Evolutionary conservation across 1,140 invertebrate species (phyloP).

Genomic region (Polypedilum vanderplanki): DNA sequence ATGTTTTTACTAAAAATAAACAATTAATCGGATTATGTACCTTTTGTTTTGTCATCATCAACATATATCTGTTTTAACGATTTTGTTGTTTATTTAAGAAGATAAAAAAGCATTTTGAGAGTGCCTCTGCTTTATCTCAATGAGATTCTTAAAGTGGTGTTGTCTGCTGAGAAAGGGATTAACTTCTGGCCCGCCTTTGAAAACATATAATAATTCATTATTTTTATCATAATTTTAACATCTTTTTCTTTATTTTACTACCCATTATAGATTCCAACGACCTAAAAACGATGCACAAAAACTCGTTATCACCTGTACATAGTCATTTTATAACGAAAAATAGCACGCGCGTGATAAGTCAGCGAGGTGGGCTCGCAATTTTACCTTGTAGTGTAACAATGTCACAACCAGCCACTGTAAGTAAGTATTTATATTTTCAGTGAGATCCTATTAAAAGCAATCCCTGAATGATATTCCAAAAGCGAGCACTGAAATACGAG

Average conservation of each 20-base stretch:
- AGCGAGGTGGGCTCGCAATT: conserved; percentile 29
- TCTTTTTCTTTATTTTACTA: background rate
- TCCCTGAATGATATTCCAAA: background rate
- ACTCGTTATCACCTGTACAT: conserved; percentile 7
- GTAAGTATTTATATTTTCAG: conserved; percentile 30
- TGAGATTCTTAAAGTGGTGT: too few species aligned
- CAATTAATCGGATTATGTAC: too few species aligned
- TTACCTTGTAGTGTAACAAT: conserved; percentile 30
- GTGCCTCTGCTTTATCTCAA: too few species aligned
- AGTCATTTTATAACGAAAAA: conserved; percentile 30
- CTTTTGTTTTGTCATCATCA: too few species aligned
- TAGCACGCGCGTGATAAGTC: conserved; percentile 28
- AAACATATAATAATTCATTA: background rate
- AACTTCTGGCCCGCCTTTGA: too few species aligned
- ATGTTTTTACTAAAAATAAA: too few species aligned
- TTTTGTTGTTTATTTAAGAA: too few species aligned
- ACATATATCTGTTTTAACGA: too few species aligned
- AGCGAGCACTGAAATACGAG: background rate
- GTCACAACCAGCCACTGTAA: conserved; percentile 31
- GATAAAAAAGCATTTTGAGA: too few species aligned
- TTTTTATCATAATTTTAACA: background rate
- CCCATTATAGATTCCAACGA: conserved; percentile 9
- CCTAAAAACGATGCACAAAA: conserved; percentile 28
- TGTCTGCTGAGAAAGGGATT: too few species aligned
- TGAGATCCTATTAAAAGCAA: background rate